A percentile compares a stretch with the other conserved stretches of the same genome.
phyloP scores from a whole-genome alignment of 2,797 vertebrate species.

The Clarias fuscus region DNA sequence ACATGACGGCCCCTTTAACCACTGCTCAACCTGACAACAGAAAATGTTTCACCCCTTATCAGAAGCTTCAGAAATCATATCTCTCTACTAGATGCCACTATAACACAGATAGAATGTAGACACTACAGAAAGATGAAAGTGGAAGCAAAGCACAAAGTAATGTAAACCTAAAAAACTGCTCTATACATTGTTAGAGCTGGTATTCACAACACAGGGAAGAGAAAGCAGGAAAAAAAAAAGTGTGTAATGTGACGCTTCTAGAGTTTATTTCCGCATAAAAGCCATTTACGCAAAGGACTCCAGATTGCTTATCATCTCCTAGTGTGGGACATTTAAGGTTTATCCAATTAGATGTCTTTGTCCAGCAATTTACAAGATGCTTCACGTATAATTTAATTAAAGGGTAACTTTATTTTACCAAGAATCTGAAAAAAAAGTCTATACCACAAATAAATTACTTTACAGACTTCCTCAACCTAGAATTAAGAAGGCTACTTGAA shows the following conservation, averaged over 20 bases:
- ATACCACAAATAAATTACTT: background rate
- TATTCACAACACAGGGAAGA: background rate
- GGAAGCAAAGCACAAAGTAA: too few relatives aligned
- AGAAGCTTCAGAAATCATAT: slow-evolving; percentile 31
- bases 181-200: background rate
- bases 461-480: background rate
- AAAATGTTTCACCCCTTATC: slow-evolving; percentile 47
- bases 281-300: slow-evolving; percentile 16
- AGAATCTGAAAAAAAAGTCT: background rate
- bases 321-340: background rate
- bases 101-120: background rate
- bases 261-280: slow-evolving; percentile 34
- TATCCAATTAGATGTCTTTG: slow-evolving; percentile 26
- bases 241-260: slow-evolving; percentile 14
- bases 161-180: background rate
- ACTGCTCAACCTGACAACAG: slow-evolving; percentile 28
- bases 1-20: slow-evolving; percentile 9
- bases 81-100: background rate
- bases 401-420: background rate
- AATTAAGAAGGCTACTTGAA: background rate
- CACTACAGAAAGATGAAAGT: background rate
- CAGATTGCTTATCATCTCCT: slow-evolving; percentile 33
- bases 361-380: background rate
- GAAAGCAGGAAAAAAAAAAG: background rate
- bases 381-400: background rate